Base-by-base conservation (phyloP, 1,140 invertebrate genomes). In the Drosophila lowei region DNA sequence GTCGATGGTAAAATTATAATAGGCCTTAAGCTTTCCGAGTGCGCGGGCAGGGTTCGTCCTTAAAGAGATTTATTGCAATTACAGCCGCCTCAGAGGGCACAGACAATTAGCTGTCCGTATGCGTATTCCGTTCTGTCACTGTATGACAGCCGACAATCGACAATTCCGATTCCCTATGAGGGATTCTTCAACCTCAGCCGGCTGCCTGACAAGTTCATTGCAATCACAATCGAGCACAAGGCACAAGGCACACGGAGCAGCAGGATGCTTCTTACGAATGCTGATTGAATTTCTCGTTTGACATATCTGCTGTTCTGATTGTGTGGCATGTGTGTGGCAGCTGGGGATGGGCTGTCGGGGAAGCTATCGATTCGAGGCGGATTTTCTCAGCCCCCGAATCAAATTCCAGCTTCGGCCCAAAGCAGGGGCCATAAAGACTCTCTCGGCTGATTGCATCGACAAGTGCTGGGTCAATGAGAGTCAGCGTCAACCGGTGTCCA, bases 231-330 rank as follows among this genome's bases (percentile, higher is more conserved):
- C 62, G 47, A 23, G 15, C 43, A 18, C 18, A 18, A 18, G 34
- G 34, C 34, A 38, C 42, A 43, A 11, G 56, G 34, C 34, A 38
- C 42, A 43, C 8, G 56, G 30, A 66, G 44, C 34, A n/a, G 30
- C 41, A 38, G 52, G 41, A 66, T 28, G 43, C 34, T 38, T 4
- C 34, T 38, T 38, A 3, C 34, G 11, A 75, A 66, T 70, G 65
- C 63, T 86, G 83, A 86, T 88, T 86, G 84, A 86, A 77, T 83
- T 76, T 62, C 62, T 75, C 30, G 46, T 50, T 15, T 64, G 77
- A 78, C 81, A 77, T 64, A 64, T 81, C 58, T 56, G 57, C 42
- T 59, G 47, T 49, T 64, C 41, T 64, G 81, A 78, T 81, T 88
- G 81, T 77, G 57, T 72, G 74, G 65, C 74, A 74, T 70, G 34